Evolutionary conservation across 2,113 vertebrate species (phyloP).

Genomic region (Datnioides undecimradiatus): DNA sequence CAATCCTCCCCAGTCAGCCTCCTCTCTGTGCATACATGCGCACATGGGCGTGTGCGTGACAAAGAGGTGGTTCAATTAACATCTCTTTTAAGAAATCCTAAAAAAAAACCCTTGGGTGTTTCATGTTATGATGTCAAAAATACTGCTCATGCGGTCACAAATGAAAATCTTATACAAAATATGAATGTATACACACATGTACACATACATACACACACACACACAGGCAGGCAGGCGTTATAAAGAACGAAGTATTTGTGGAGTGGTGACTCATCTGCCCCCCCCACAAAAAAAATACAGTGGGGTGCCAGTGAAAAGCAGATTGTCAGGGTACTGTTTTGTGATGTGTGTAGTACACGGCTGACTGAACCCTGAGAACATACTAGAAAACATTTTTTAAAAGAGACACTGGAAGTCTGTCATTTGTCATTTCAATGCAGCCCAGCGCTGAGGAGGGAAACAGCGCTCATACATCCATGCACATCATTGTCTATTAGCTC

Average conservation of each 20-base stretch:
- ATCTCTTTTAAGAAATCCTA: not conserved
- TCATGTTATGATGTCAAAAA: too few relatives aligned
- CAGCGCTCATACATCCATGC: slow-evolving; percentile 30
- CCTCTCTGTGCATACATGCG: not conserved
- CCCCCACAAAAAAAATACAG: not conserved
- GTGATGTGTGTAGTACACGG: slow-evolving; percentile 30
- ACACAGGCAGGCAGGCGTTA: not conserved
- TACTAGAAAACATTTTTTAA: slow-evolving; percentile 51
- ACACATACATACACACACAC: not conserved
- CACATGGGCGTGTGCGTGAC: not conserved
- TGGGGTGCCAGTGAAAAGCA: slow-evolving; percentile 17
- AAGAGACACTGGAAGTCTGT: slow-evolving; percentile 50
- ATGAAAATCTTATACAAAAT: too few relatives aligned
- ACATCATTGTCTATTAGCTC: slow-evolving; percentile 65
- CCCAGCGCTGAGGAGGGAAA: slow-evolving; percentile 18
- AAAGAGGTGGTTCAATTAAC: not conserved
- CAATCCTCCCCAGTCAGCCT: not conserved
- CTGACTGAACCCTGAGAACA: slow-evolving; percentile 56
- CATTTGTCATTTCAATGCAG: slow-evolving; percentile 56
- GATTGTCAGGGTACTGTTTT: slow-evolving; percentile 43
- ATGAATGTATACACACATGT: not conserved
- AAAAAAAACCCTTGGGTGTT: too few relatives aligned
- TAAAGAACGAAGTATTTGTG: slow-evolving; percentile 31
- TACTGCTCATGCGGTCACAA: too few relatives aligned
- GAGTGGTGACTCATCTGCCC: slow-evolving; percentile 69